These are phyloP conservation scores for Tupaia chinensis DNA, from an alignment of 2,113 vertebrate species.

Conservation along the genomic window DNA sequence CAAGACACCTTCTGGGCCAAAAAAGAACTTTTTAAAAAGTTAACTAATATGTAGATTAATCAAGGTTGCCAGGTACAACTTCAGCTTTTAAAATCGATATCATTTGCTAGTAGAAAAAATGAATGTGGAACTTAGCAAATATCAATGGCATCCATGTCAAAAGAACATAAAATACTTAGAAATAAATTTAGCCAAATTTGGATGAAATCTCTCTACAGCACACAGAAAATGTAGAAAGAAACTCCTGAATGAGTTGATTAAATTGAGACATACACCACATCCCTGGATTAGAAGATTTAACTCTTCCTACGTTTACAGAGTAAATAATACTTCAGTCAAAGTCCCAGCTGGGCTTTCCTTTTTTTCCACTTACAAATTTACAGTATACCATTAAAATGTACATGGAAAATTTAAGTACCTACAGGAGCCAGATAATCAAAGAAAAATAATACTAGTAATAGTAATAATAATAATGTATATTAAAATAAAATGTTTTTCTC, in stretches of 20 bases:
- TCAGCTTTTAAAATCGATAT: neutral
- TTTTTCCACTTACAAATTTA: neutral
- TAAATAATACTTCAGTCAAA: neutral
- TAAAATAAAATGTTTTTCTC: neutral
- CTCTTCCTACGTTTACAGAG: neutral
- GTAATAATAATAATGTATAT: neutral
- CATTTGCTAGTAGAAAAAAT: neutral
- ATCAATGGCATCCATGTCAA: neutral
- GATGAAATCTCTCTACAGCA: neutral
- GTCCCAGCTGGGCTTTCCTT: neutral
- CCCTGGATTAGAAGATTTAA: neutral
- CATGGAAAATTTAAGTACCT: neutral
- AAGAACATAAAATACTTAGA: neutral
- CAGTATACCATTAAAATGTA: neutral
- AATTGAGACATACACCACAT: neutral
- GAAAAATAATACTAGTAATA: neutral
- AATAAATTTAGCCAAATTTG: neutral
- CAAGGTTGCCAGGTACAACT: neutral
- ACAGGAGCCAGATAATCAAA: neutral
- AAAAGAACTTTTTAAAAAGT: neutral
- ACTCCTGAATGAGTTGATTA: neutral
- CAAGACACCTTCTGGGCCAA: no score
- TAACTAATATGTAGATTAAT: neutral
- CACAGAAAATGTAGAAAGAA: neutral
- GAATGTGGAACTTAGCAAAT: neutral